A percentile compares a stretch with the other conserved stretches of the same genome.
Evolutionary conservation across 2,797 vertebrate genomes (phyloP).

Genomic region (Mormyrops attenuatus): DNA sequence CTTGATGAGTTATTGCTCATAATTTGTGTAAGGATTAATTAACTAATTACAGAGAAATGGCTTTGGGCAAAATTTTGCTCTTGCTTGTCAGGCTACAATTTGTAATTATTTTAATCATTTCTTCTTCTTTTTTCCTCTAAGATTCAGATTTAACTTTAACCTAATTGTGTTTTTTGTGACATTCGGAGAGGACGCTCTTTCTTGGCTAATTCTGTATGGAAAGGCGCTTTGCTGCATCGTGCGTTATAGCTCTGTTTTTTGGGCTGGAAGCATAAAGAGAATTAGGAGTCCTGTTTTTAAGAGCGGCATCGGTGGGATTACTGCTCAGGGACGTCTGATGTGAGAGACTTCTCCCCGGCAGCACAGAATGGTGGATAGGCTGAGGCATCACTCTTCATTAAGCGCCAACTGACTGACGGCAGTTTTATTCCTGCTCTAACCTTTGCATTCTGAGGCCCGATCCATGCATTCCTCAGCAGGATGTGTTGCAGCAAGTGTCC

Average conservation of each 20-base stretch:
- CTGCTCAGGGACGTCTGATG: conserved; percentile 71
- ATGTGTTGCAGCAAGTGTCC: conserved; percentile 56
- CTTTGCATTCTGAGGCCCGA: conserved; percentile 44
- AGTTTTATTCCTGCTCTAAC: conserved; percentile 68
- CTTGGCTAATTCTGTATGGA: conserved; percentile 62
- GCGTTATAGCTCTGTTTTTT: conserved; percentile 33
- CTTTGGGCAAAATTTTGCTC: conserved; percentile 99
- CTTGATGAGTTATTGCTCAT: conserved; percentile 99
- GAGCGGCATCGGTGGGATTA: conserved; percentile 68
- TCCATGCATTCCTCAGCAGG: conserved; percentile 56
- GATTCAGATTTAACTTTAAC: conserved; percentile 98
- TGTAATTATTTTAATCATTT: conserved; percentile 99
- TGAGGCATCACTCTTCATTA: conserved; percentile 84
- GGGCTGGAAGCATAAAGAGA: conserved; percentile 66
- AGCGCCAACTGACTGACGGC: conserved; percentile 67
- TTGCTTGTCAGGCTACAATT: conserved; percentile 99
- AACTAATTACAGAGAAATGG: conserved; percentile 99
- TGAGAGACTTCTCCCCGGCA: conserved; percentile 75
- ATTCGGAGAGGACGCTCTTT: conserved; percentile 80
- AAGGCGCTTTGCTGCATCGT: conserved; percentile 53
- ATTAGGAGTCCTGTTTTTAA: conserved; percentile 78
- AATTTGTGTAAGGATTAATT: conserved; percentile 99
- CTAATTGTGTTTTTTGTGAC: conserved; percentile 96
- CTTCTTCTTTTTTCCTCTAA: conserved; percentile 75
- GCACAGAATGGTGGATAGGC: conserved; percentile 66